These are phyloP conservation scores for Trigoniulus corallinus DNA, from an alignment of 1,140 invertebrate species.

Conservation along the genomic window DNA sequence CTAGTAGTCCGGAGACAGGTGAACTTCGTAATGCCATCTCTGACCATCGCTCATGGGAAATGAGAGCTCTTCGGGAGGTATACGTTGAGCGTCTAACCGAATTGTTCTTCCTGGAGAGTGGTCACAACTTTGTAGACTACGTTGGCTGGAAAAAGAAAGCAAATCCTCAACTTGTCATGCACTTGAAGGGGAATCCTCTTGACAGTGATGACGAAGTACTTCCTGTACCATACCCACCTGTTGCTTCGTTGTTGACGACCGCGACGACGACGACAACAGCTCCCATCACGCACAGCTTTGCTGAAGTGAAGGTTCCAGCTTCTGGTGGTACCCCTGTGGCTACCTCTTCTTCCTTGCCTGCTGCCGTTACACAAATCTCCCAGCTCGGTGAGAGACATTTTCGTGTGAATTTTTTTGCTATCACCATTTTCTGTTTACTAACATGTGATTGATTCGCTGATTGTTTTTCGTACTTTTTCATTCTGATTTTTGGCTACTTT, in stretches of 20 bases:
- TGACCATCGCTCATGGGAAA: conserved; percentile 18
- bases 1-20: conserved; percentile 19
- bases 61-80: conserved; percentile 29
- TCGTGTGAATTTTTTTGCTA: no score
- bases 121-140: conserved; percentile 75
- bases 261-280: conserved; percentile 1
- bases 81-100: conserved; percentile 67
- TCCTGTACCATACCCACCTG: not conserved
- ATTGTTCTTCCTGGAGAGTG: conserved; percentile 63
- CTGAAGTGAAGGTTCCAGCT: conserved; percentile 45
- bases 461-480: no score
- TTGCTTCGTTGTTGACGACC: conserved; percentile 13
- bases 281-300: not conserved
- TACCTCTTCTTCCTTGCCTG: conserved; percentile 38
- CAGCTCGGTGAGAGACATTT: conserved; percentile 1
- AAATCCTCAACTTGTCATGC: conserved; percentile 49
- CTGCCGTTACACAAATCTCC: conserved; percentile 36
- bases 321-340: conserved; percentile 41
- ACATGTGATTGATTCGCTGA: no score
- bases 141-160: conserved; percentile 60
- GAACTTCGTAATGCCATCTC: conserved; percentile 19
- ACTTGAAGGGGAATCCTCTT: conserved; percentile 53
- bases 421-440: no score
- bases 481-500: no score
- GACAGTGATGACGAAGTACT: conserved; percentile 44